Base-by-base conservation (phyloP, 2,888 invertebrate genomes). In the Caenorhabditis sp. region DNA sequence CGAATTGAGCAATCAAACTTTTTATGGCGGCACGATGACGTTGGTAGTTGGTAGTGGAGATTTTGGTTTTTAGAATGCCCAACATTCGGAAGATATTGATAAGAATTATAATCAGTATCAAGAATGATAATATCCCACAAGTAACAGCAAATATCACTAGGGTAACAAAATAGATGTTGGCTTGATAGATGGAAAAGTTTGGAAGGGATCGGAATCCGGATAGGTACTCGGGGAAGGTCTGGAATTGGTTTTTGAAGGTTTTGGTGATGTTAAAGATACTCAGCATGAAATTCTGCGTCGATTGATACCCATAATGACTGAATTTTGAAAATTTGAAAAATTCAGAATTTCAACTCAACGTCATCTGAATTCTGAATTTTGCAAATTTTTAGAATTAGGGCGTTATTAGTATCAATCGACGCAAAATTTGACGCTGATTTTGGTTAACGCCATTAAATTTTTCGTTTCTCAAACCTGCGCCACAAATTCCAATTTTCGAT, bases 11-110 rank as follows among this genome's bases (percentile, higher is more conserved):
- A 0, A 74, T 13, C 1, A 74, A 15, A 28, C 74, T 74, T 24
- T 18, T 37, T 2, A 74, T 20, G 0, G 74, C 74, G 6, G 65
- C 65, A 4, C 74, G 74, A 51, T 74, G 74, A 15, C 65, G 58
- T 20, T 60, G 64, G 60, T 74, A 74, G n/a, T 35, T 74, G 2
- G 58, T 18, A 8, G 26, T n/a, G 11, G 74, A 74, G 1, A 74
- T 65, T 50, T 74, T 47, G 11, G 58, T 11, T 40, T 74, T 74
- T 0, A 74, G 24, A 18, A 65, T 26, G 13, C 5, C 5, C 13
- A 74, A 28, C 74, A 74, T 74, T 26, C 74, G 65, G n/a, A 74
- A 74, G n/a, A 74, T 65, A 26, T 74, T 74, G 15, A 37, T 22
- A 2, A 72, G 51, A 24, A 74, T 40, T 1, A 58, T 3, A 5